Percentiles rank a stretch among this genome's conserved stretches.
Evolutionary conservation across 2,888 invertebrate genomes (phyloP).

Genomic region (Melanargia galathea): DNA sequence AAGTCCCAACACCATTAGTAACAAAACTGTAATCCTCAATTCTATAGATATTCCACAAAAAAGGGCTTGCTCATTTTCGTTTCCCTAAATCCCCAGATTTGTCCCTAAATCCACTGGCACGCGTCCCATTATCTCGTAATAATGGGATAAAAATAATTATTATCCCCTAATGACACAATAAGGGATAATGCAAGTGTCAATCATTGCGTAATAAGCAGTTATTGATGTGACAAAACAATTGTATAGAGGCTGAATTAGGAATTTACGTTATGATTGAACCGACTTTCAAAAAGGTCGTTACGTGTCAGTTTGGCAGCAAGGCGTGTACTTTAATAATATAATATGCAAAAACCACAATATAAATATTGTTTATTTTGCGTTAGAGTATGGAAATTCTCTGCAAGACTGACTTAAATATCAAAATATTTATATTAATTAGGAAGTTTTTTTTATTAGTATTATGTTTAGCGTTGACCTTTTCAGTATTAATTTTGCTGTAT

Average conservation of each 20-base stretch:
- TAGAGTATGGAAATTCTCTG: too few species aligned
- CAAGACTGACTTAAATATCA: too few species aligned
- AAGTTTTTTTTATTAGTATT: too few species aligned
- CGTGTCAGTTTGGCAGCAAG: too few species aligned
- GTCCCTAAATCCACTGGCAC: conserved; percentile 33
- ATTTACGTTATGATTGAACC: too few species aligned
- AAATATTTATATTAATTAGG: too few species aligned
- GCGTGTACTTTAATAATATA: too few species aligned
- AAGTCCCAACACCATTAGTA: conserved; percentile 5
- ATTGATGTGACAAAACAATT: conserved; percentile 5
- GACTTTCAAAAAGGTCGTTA: too few species aligned
- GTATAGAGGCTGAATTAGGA: neutral
- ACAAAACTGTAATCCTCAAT: conserved; percentile 18
- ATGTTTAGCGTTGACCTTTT: too few species aligned
- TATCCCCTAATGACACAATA: conserved; percentile 32
- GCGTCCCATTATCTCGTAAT: conserved; percentile 31
- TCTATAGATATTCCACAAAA: conserved; percentile 22
- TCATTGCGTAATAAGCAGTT: conserved; percentile 36
- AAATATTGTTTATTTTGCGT: too few species aligned
- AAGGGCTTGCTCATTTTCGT: conserved; percentile 26
- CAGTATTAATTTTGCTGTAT: too few species aligned
- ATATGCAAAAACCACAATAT: too few species aligned
- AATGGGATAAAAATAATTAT: conserved; percentile 8
- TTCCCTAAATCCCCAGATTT: conserved; percentile 33
- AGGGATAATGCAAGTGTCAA: conserved; percentile 39